Evolutionary conservation across 30 jellyfish, hydroid and myxozoan species (phyloP).

Genomic region (Rhopilema esculentum): DNA sequence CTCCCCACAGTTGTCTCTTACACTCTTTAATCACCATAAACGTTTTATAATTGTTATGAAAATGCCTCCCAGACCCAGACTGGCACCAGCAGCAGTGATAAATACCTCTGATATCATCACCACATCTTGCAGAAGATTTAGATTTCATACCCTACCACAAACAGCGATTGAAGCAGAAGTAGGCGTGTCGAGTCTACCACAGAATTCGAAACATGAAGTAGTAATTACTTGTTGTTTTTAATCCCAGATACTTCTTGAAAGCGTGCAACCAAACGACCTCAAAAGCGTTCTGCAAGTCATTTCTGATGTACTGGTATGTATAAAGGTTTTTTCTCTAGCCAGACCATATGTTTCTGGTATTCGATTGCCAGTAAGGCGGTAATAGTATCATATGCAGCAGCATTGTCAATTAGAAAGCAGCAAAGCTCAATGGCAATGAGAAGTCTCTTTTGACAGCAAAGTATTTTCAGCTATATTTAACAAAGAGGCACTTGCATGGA

Average conservation of each 20-base stretch:
- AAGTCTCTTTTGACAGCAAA: too few relatives aligned
- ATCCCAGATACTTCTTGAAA: conserved; percentile 67
- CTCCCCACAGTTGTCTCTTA: neutral
- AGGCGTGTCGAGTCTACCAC: neutral
- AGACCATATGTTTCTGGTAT: neutral
- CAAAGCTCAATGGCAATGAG: too few relatives aligned
- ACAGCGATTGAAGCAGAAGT: neutral
- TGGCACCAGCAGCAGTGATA: neutral
- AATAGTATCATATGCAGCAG: neutral
- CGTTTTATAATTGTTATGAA: neutral
- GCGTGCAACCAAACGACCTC: conserved; percentile 86
- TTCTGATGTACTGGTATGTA: conserved; percentile 79
- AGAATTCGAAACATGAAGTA: neutral
- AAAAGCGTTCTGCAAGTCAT: conserved; percentile 59
- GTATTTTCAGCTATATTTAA: too few relatives aligned
- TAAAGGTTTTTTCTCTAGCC: too few relatives aligned
- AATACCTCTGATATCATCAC: neutral
- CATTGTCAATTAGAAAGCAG: too few relatives aligned
- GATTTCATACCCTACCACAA: neutral
- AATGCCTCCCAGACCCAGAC: neutral
- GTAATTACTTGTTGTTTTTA: neutral
- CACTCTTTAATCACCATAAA: neutral
- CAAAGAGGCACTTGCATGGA: too few relatives aligned
- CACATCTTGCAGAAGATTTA: neutral
- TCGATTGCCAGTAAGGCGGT: neutral